A percentile compares a stretch with the other conserved stretches of the same genome.
Evolutionary conservation across 30 jellyfish, hydroid and myxozoan genomes (phyloP).

Genomic region (Turritopsis dohrnii): DNA sequence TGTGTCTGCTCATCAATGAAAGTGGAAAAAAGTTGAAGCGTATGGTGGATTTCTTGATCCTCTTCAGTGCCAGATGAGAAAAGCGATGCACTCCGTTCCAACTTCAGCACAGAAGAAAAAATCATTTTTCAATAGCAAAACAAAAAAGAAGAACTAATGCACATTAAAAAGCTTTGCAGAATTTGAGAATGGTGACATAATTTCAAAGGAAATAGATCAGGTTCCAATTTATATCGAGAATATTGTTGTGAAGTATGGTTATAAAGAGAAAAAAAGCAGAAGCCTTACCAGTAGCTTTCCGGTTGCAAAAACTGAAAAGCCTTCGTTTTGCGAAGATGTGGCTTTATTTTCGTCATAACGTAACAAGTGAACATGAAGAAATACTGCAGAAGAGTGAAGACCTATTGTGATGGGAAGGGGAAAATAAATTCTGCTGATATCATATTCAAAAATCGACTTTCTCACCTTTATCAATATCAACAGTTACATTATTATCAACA

Average conservation of each 20-base stretch:
- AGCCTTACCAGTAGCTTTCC: slow-evolving; percentile 2
- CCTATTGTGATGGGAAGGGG: not conserved
- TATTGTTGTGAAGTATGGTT: not conserved
- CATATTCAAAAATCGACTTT: not conserved
- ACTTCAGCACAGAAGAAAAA: not conserved
- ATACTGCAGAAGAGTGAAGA: not conserved
- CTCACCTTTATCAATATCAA: not conserved
- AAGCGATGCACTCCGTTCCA: not conserved
- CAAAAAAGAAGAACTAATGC: no score
- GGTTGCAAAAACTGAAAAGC: not conserved
- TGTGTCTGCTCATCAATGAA: not conserved
- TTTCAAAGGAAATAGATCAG: no score
- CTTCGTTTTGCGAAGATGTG: slow-evolving; percentile 5
- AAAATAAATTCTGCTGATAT: not conserved
- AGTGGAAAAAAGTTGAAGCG: not conserved
- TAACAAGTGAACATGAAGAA: not conserved
- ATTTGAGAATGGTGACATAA: no score
- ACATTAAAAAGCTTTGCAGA: not conserved
- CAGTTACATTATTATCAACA: not conserved
- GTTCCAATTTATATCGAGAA: no score
- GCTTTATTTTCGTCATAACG: not conserved
- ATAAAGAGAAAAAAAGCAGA: not conserved
- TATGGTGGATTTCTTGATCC: not conserved
- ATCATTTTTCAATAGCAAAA: no score
- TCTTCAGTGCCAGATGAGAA: not conserved